Conservation (phyloP, 1,140 invertebrate genomes). For the Rhagoletis zephyria region DNA sequence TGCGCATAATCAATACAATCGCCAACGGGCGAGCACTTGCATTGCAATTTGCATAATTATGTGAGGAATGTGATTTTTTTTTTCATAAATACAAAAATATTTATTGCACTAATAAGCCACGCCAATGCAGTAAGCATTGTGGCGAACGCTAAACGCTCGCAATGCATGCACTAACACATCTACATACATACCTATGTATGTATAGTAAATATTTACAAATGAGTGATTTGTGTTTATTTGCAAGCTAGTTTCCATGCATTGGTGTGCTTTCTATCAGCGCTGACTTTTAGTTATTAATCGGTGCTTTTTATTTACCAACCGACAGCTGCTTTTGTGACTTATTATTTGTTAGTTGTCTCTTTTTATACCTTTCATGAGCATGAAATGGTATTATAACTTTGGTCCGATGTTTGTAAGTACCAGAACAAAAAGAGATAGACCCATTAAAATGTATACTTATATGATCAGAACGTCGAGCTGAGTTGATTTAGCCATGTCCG, state of each 20-base stretch:
- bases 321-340: neutral
- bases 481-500: no score
- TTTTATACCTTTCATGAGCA: no score
- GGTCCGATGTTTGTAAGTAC: no score
- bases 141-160: no score
- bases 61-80: conserved; percentile 19
- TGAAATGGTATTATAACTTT: no score
- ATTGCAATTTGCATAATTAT: conserved; percentile 31
- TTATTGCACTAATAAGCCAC: neutral
- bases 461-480: no score
- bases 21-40: neutral
- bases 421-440: no score
- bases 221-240: neutral
- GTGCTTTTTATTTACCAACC: neutral
- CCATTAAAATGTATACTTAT: no score
- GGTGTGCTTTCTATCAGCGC: neutral
- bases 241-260: neutral
- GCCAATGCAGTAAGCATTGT: neutral
- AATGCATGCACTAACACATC: no score
- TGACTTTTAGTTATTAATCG: neutral
- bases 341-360: neutral
- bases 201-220: no score
- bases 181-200: no score
- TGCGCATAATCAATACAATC: neutral
- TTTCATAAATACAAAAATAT: neutral